Conservation (phyloP, 2,888 invertebrate genomes). For the Liposcelis brunnea region DNA sequence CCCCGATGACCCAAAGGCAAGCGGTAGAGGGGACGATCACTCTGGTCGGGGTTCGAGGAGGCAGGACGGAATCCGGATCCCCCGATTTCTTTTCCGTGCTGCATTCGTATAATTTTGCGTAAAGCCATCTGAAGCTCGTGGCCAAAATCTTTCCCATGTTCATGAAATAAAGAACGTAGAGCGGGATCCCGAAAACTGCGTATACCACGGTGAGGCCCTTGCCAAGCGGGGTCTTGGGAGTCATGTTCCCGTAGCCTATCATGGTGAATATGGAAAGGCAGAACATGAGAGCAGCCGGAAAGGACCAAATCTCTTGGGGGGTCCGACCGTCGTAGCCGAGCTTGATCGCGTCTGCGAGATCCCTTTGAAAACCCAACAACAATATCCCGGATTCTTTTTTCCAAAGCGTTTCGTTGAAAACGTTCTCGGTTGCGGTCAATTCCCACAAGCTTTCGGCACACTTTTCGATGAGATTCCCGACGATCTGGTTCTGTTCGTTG, state of each 20-base stretch:
- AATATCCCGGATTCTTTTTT: conserved; percentile 38
- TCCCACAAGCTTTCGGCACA: conserved; percentile 49
- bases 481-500: conserved; percentile 23
- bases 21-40: conserved; percentile 78
- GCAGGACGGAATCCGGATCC: conserved; percentile 16
- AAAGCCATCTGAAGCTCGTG: conserved; percentile 61
- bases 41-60: conserved; percentile 27
- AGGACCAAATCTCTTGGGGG: conserved; percentile 60
- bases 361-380: conserved; percentile 46
- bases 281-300: conserved; percentile 77
- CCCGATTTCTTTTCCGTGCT: conserved; percentile 28
- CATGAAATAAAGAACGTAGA: conserved; percentile 72
- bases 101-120: conserved; percentile 58
- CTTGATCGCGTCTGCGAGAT: conserved; percentile 45
- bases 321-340: conserved; percentile 56
- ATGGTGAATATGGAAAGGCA: conserved; percentile 77
- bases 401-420: conserved; percentile 51
- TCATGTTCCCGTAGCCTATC: conserved; percentile 81
- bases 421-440: conserved; percentile 42
- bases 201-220: conserved; percentile 71
- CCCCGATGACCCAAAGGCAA: conserved; percentile 73
- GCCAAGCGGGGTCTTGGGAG: conserved; percentile 66
- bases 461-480: conserved; percentile 32
- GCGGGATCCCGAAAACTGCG: conserved; percentile 72
- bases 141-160: conserved; percentile 81